Evolutionary conservation across 2,797 vertebrate species (phyloP).

Genomic region (Lagocephalus sceleratus): DNA sequence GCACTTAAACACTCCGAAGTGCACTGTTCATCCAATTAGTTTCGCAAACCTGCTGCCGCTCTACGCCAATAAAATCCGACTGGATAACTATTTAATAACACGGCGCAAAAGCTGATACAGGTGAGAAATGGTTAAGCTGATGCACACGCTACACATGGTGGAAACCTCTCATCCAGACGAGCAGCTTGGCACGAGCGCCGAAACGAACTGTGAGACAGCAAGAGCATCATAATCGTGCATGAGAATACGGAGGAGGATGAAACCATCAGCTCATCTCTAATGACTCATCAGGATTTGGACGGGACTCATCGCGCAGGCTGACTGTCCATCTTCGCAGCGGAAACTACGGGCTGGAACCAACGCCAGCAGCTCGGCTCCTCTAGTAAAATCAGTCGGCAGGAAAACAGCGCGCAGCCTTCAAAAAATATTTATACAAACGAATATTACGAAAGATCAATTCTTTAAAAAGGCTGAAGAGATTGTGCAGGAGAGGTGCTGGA

Average conservation of each 20-base stretch:
- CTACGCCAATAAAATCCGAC: no score
- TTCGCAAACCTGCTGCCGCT: neutral
- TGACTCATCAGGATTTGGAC: slow-evolving; percentile 40
- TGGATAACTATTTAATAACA: no score
- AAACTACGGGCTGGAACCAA: neutral
- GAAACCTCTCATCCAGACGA: slow-evolving; percentile 27
- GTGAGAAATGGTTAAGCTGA: slow-evolving; percentile 3
- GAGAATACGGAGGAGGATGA: slow-evolving; percentile 23
- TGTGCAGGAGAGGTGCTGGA: no score
- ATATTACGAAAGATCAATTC: no score
- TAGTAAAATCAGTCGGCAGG: no score
- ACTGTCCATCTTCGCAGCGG: slow-evolving; percentile 24
- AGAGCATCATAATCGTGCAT: slow-evolving; percentile 30
- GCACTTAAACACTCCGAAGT: no score
- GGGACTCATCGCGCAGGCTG: slow-evolving; percentile 15
- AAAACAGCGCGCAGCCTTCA: neutral
- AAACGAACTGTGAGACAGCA: slow-evolving; percentile 30
- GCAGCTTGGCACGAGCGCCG: slow-evolving; percentile 33
- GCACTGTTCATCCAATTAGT: no score
- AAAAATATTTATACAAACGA: slow-evolving; percentile 1
- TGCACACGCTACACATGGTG: slow-evolving; percentile 4
- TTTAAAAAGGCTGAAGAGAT: no score
- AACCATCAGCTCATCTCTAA: slow-evolving; percentile 25
- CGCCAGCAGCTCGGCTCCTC: no score
- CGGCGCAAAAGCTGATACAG: neutral